Percentiles rank a stretch among this genome's conserved stretches.
Evolutionary conservation across 2,888 invertebrate genomes (phyloP).

Genomic region (Dryocosmus kuriphilus): DNA sequence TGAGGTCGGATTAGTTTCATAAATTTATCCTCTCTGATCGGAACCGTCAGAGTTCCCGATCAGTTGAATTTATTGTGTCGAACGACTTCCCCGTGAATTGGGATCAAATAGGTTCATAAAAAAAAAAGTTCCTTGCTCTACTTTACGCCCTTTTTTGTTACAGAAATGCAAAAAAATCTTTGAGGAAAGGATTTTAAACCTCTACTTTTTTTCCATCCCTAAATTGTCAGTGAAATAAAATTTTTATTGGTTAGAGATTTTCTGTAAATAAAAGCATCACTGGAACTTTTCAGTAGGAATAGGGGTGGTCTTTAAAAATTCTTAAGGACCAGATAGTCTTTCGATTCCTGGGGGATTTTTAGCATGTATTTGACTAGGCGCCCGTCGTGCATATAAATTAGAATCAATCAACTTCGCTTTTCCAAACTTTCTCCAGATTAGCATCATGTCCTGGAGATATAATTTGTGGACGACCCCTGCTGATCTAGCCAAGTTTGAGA

Average conservation of each 20-base stretch:
- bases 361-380: not conserved
- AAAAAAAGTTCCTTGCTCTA: constrained; percentile 4
- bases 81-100: constrained; percentile 21
- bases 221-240: too few species aligned
- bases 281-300: not conserved
- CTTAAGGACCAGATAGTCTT: not conserved
- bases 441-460: constrained; percentile 75
- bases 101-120: not conserved
- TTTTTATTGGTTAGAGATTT: too few species aligned
- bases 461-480: constrained; percentile 75
- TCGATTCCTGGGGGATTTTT: constrained; percentile 16
- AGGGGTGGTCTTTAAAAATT: not conserved
- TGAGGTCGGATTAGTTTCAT: constrained; percentile 74
- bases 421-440: constrained; percentile 77
- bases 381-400: constrained; percentile 50
- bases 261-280: not conserved
- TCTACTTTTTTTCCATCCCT: too few species aligned
- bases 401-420: constrained; percentile 67
- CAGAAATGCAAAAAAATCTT: too few species aligned
- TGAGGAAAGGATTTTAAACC: too few species aligned
- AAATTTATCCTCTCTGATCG: constrained; percentile 67
- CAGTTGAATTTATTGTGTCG: constrained; percentile 21
- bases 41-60: constrained; percentile 51
- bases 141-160: not conserved
- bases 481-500: constrained; percentile 65